A percentile compares a stretch with the other conserved stretches of the same genome.
Evolutionary conservation across 2,113 vertebrate genomes (phyloP).

Genomic region (Phalacrocorax carbo): DNA sequence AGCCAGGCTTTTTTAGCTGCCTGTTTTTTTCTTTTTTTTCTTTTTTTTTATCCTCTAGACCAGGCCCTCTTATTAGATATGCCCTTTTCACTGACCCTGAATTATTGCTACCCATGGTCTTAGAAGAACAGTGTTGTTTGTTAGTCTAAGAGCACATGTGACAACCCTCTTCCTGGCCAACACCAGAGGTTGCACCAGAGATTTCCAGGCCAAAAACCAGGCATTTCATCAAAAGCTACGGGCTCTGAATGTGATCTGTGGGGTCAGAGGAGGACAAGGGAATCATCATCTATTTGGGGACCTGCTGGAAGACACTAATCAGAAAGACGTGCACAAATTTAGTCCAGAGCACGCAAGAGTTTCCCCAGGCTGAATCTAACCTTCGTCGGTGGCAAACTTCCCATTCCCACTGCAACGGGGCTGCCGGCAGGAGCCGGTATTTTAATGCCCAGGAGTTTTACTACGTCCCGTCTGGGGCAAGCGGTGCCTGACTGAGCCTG

Average conservation of each 20-base stretch:
- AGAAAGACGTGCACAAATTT: neutral
- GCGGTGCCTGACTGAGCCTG: neutral
- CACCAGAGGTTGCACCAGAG: constrained; percentile 30
- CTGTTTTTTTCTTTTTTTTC: neutral
- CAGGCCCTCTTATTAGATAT: constrained; percentile 50
- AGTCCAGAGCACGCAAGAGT: neutral
- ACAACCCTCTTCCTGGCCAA: constrained; percentile 51
- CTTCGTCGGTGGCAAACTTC: neutral
- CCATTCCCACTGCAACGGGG: neutral
- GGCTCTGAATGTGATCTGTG: neutral
- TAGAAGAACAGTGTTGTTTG: constrained; percentile 64
- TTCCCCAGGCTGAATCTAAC: neutral
- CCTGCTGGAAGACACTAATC: constrained; percentile 23
- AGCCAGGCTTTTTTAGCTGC: neutral
- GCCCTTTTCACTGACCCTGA: constrained; percentile 68
- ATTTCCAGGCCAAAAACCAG: constrained; percentile 29
- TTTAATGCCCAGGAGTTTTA: neutral
- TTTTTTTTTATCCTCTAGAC: constrained; percentile 12
- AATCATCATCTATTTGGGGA: neutral
- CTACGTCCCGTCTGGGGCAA: neutral
- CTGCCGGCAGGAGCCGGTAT: neutral
- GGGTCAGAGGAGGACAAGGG: constrained; percentile 40
- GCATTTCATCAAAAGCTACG: constrained; percentile 7
- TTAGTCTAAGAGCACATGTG: constrained; percentile 70
- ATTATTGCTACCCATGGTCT: constrained; percentile 68